Percentiles rank a stretch among this genome's conserved stretches.
Conservation (phyloP, 2,797 vertebrate genomes). For the Odontamblyopus rebecca region DNA sequence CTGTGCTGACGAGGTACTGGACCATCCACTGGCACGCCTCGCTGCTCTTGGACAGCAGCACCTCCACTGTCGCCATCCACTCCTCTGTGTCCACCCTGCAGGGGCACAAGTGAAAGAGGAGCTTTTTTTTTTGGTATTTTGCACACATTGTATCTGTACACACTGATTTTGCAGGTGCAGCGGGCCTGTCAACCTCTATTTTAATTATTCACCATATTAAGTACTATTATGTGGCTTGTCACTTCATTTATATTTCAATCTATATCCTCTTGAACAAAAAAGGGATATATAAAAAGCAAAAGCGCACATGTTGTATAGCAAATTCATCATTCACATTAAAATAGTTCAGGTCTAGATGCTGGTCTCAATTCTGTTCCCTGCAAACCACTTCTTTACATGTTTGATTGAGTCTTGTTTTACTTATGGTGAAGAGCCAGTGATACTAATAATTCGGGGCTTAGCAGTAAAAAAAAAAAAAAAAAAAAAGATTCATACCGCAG, state of each 20-base stretch:
- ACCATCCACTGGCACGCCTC: constrained; percentile 97
- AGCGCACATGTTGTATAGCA: too few species aligned
- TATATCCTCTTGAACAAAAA: too few species aligned
- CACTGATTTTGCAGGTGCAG: too few species aligned
- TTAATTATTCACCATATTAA: too few species aligned
- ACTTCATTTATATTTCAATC: too few species aligned
- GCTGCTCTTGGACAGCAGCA: constrained; percentile 92
- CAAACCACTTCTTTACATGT: background rate
- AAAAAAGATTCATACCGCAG: constrained; percentile 80
- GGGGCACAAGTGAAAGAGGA: constrained; percentile 25
- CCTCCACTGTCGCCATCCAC: constrained; percentile 96
- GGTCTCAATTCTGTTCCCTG: background rate
- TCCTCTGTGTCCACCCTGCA: constrained; percentile 95
- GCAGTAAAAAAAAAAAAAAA: background rate
- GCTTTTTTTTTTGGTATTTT: too few species aligned
- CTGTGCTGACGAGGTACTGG: constrained; percentile 90
- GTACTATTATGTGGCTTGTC: too few species aligned
- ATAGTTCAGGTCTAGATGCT: too few species aligned
- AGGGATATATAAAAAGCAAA: too few species aligned
- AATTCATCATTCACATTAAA: background rate
- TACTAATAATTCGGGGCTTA: background rate
- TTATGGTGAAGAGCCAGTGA: background rate
- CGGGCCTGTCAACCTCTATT: too few species aligned
- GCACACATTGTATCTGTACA: too few species aligned
- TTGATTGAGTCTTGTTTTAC: background rate